A percentile compares a stretch with the other conserved stretches of the same genome.
Conservation (phyloP, 2,888 invertebrate species). For the Pseudococcus viburni region DNA sequence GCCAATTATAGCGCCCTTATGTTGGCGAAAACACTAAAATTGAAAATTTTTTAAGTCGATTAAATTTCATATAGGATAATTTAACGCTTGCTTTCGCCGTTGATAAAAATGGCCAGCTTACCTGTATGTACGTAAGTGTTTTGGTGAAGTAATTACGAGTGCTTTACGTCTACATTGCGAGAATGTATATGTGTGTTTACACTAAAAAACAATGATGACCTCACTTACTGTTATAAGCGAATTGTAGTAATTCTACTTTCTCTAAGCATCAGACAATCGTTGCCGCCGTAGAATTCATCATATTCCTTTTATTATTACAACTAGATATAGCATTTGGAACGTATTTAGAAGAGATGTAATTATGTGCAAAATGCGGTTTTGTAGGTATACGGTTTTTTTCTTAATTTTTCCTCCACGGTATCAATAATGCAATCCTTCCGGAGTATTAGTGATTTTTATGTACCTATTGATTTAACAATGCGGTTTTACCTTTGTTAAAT, state of each 20-base stretch:
- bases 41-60: slow-evolving; percentile 39
- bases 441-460: slow-evolving; percentile 35
- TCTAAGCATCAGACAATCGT: slow-evolving; percentile 47
- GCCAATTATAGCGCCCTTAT: neutral
- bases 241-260: slow-evolving; percentile 65
- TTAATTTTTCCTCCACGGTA: neutral
- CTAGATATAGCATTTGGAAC: slow-evolving; percentile 9
- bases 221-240: slow-evolving; percentile 44
- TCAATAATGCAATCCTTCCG: slow-evolving; percentile 10
- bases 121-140: slow-evolving; percentile 28
- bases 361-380: slow-evolving; percentile 45
- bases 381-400: neutral
- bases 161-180: slow-evolving; percentile 10
- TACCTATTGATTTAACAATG: slow-evolving; percentile 15
- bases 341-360: slow-evolving; percentile 40
- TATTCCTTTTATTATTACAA: slow-evolving; percentile 28
- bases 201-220: slow-evolving; percentile 49
- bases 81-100: slow-evolving; percentile 52
- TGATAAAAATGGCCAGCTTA: slow-evolving; percentile 18
- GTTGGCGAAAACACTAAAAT: neutral
- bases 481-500: slow-evolving; percentile 9
- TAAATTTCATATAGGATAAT: slow-evolving; percentile 40
- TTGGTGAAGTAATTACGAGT: slow-evolving; percentile 38
- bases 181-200: slow-evolving; percentile 40
- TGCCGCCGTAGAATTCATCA: slow-evolving; percentile 43